phyloP scores from a whole-genome alignment of 1,140 invertebrate genomes.

The Tyrophagus putrescentiae region DNA sequence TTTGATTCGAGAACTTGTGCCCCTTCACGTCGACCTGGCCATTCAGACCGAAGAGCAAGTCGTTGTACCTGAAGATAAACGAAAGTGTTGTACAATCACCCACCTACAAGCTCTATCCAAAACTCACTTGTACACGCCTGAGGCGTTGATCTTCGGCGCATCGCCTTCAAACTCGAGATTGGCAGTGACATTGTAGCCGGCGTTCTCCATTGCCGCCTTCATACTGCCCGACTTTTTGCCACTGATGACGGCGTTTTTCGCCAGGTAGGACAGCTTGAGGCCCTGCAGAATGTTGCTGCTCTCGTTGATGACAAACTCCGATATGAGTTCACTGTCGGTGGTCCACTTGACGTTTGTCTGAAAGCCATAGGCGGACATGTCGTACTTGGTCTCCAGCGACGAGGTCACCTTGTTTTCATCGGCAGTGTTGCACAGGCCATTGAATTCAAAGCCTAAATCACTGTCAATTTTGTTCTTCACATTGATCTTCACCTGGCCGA shows the following conservation, averaged over 20 bases:
- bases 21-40: not conserved
- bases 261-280: not conserved
- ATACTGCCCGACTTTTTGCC: not conserved
- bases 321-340: not conserved
- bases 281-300: not conserved
- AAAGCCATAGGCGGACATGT: not conserved
- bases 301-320: not conserved
- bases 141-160: not conserved
- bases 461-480: not conserved
- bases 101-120: not conserved
- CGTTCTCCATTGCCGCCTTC: not conserved
- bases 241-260: not conserved
- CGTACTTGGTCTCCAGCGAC: not conserved
- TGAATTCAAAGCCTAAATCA: not conserved
- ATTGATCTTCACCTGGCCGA: slow-evolving; percentile 1
- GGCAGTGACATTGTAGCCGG: not conserved
- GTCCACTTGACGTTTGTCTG: not conserved
- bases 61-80: not conserved
- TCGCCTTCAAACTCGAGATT: not conserved
- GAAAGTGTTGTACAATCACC: not conserved
- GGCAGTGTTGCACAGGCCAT: not conserved
- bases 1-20: not conserved
- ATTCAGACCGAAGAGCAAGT: not conserved
- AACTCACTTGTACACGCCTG: slow-evolving; percentile 5
- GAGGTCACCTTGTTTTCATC: not conserved